Evolutionary conservation across 1,140 invertebrate species (phyloP), one percentile per base, ranked within the genome.

Genomic region (Pararge aegeria): DNA sequence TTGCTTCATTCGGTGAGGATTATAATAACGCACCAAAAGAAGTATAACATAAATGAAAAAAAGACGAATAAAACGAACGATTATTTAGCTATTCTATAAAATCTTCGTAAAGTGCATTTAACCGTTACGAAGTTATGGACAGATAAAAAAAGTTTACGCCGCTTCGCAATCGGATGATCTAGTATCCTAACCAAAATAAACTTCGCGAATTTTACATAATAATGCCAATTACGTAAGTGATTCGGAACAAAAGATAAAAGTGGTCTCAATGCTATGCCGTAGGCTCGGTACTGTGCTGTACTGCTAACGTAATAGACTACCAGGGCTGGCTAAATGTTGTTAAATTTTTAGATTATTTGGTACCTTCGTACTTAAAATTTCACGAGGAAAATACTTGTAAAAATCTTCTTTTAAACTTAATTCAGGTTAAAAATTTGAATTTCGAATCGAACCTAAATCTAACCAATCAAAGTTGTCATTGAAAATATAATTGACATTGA

Each of bases 221-320:
- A 40, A 40, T 15, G 38, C 16, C 15, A 5, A 46, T 46, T 46
- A 21, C 42, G 42, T 18, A 20, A 46, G 20, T 10, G 9, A 46
- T 46, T 16, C 19, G 15, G 15, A 46, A 46, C 42, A 46, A 46
- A 46, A 46, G 42, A 21, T n/a, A 12, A 3, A n/a, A 46, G 18
- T 46, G 20, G 42, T 46, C 19, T 46, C 42, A 46, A 21, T 46
- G 42, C 42, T 46, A 20, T 21, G 42, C 42, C 42, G 42, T 46
- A 46, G 42, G 42, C 42, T 46, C 12, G 16, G 9, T 13, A 2
- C 10, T 12, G 42, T 46, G 20, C 18, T 21, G 10, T 20, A 42
- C 5, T 16, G 38, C 18, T 10, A 18, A 44, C 40, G 42, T 46
- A 21, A 46, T 21, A 46, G 5, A n/a, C 1, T 9, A 21, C n/a